Evolutionary conservation across 1,140 invertebrate species (phyloP), one percentile per base, ranked within the genome.

Genomic region (Brachionus plicatilis): DNA sequence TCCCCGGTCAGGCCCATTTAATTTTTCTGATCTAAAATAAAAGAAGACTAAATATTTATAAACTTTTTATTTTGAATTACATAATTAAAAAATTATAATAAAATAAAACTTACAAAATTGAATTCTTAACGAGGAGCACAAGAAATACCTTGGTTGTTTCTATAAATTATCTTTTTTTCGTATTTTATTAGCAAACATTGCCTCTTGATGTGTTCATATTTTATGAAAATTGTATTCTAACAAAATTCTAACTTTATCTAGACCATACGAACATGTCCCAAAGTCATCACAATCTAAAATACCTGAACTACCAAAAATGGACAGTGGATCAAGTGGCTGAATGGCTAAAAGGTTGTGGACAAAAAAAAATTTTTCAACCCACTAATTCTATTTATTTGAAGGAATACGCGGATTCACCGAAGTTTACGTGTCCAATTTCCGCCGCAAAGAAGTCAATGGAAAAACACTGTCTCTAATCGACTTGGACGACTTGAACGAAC

Each of bases 1-100:
- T 17, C 53, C 53, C 7, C 17, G 53, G 53, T 20, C 17, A 60
- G n/a, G 20, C 8, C 20, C 20, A 1, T 24, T 24, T 2, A 60
- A 60, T 20, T 24, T 60, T 60, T 24, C 17, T 60, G 6, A 24
- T 60, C 53, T 20, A 20, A 20, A 60, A 53, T 60, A 5, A 60
- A 60, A 60, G 3, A 5, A 60, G 53, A 60, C 53, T 60, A 60
- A 60, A 60, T 60, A 60, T 60, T 60, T 60, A 60, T 60, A 60
- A 60, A 60, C n/a, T 24, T 60, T 24, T 60, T 20, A 20, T 60
- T 27, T 60, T 60, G 53, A 60, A 60, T 60, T 60, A 60, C 53
- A 60, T 60, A 60, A 60, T 60, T 60, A 60, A 60, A 60, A 47
- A 60, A 60, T 60, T 60, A 60, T 60, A 60, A 60, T 60, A 60